Conservation (phyloP, 2,797 vertebrate genomes). For the Potorous gilbertii region DNA sequence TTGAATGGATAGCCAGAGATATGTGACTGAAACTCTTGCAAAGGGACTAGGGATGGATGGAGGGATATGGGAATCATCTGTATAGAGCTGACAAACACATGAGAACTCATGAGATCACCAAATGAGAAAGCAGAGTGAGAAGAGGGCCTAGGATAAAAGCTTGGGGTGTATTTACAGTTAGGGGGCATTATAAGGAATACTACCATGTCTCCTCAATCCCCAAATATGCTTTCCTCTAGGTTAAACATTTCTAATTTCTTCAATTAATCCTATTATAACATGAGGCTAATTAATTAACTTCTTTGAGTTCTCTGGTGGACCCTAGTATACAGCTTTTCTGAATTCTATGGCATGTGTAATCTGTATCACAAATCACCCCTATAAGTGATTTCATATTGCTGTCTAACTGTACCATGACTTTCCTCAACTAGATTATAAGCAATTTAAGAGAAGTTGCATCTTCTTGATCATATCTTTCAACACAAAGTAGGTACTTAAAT, state of each 20-base stretch:
- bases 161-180: neutral
- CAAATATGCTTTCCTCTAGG: neutral
- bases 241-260: neutral
- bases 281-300: neutral
- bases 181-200: neutral
- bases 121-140: neutral
- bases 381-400: neutral
- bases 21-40: neutral
- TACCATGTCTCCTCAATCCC: neutral
- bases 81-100: neutral
- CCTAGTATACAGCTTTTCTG: neutral
- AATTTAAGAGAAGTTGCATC: neutral
- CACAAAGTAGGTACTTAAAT: neutral
- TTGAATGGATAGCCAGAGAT: neutral
- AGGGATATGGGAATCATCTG: neutral
- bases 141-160: neutral
- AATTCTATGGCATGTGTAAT: neutral
- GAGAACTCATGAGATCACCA: neutral
- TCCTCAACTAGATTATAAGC: neutral
- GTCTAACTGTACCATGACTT: neutral
- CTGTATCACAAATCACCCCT: neutral
- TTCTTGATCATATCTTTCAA: neutral
- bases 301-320: neutral
- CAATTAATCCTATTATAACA: neutral
- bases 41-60: neutral